Evolutionary conservation across 23 tunicate species (phyloP), one percentile per base, ranked within the genome.

Genomic region (Styela clava): DNA sequence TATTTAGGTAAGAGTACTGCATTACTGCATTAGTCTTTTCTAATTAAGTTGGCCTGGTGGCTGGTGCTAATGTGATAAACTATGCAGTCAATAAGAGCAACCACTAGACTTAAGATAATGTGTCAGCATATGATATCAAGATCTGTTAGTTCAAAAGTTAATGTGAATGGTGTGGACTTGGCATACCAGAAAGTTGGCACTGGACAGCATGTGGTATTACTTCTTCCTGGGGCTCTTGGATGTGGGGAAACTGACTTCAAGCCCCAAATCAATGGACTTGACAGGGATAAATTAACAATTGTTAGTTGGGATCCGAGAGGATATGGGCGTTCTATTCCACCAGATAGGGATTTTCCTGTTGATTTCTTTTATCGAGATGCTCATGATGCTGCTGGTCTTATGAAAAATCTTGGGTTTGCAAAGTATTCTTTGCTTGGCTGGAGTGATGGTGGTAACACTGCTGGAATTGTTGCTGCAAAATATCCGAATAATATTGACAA

Each of bases 391-490:
- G 84, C 69, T 56, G 70, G 20, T 0, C 34, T 93, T 3, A 93
- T 93, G 98, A 64, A 93, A 88, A 69, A 32, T 16, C 64, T 90
- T 61, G 89, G 89, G 32, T 70, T 62, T 76, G 61, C 69, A 3
- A 86, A 64, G 19, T 93, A 79, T 63, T 93, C 98, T 26, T 33
- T 88, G 29, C 87, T 93, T 79, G 98, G 98, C 61, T 93, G 98
- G 98, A 93, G 98, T 77, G 98, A 93, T 81, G 98, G 98, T 3
- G 93, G 85, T 12, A 87, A 84, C 69, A 35, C 82, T 63, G 91
- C 93, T 61, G 69, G 81, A 2, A 84, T 93, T 23, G 68, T 93
- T 26, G 93, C 98, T n/a, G 93, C 92, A 12, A 84, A 80, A 22
- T 84, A 82, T 51, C 77, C 87, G 61, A 84, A 71, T 3, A 61